phyloP scores from a whole-genome alignment of 1,140 invertebrate genomes.

The Drosophila dunni region DNA sequence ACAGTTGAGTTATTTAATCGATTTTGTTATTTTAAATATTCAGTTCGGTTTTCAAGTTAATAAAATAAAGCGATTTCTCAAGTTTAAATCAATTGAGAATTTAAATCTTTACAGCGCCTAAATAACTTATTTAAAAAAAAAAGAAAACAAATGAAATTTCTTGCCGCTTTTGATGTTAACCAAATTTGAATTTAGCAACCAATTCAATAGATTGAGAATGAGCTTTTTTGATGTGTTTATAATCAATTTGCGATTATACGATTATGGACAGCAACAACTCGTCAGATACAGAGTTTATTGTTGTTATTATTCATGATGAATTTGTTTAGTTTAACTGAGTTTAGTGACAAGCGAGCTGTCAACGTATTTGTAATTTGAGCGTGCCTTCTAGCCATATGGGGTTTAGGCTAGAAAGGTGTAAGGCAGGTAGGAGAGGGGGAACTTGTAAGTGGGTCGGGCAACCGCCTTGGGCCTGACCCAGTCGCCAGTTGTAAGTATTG shows the following conservation, averaged over 20 bases:
- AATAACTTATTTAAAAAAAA: neutral
- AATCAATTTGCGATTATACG: conserved; percentile 47
- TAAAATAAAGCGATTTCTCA: neutral
- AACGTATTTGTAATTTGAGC: conserved; percentile 72
- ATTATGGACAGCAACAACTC: conserved; percentile 33
- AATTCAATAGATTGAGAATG: conserved; percentile 36
- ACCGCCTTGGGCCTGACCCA: conserved; percentile 50
- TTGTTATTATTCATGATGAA: conserved; percentile 61
- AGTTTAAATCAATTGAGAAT: neutral
- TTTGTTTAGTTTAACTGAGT: conserved; percentile 60
- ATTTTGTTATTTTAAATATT: conserved; percentile 8
- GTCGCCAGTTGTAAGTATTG: conserved; percentile 54
- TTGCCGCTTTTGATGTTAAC: conserved; percentile 36
- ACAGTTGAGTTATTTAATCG: conserved; percentile 17
- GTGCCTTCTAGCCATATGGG: conserved; percentile 39
- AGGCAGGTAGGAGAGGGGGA: neutral
- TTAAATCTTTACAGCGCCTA: neutral
- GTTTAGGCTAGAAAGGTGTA: conserved; percentile 19
- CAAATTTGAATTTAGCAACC: conserved; percentile 43
- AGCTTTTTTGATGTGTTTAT: conserved; percentile 38
- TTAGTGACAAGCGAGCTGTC: conserved; percentile 68
- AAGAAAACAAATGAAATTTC: conserved; percentile 16
- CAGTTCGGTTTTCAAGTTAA: neutral
- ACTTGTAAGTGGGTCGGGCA: conserved; percentile 50
- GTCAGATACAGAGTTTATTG: conserved; percentile 18